Base-by-base conservation (phyloP, 2,797 vertebrate species). In the Orientallactaga sibirica region DNA sequence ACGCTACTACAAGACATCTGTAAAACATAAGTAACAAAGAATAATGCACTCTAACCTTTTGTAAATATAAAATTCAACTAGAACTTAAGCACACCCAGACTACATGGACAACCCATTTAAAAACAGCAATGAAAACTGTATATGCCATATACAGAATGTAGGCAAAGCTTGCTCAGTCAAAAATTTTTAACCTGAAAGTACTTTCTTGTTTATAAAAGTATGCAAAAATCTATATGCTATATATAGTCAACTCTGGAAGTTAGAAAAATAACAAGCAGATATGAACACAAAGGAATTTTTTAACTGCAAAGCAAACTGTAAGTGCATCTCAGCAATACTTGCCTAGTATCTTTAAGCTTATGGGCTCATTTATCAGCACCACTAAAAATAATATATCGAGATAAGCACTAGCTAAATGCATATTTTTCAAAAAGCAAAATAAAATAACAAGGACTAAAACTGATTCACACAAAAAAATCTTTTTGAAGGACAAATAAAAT, bases 401-500 rank as follows among this genome's bases (percentile, higher is more conserved):
- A 15, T 84, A 70, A 70, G 7, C 7, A 55, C 7, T 7, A 55
- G 55, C 3, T n/a, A 84, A 70, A 55, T 70, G 29, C 14, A 5
- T 33, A 33, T 10, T 70, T 43, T 81, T 70, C 15, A 33, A 70
- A 83, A 84, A 77, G 41, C 10, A 91, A 96, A 87, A 80, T 92
- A 87, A 89, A 84, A 67, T 68, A 66, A 25, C 0, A 29, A 76
- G 7, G 80, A 55, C 7, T 62, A 82, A 22, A 86, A 90, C 20
- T 67, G 14, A 85, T 37, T 79, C 80, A 55, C 22, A 82, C 82
- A 94, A 83, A 16, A 19, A 90, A 80, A 37, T 22, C 80, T 4
- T 90, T 82, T 71, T 43, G 83, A 94, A 95, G 24, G 61, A 88
- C 5, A 76, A 62, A 80, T 84, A 68, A 88, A 77, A 93, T 64